These are phyloP conservation scores for Blastobasis adustella DNA, from an alignment of 2,888 invertebrate genomes.

Conservation along the genomic window DNA sequence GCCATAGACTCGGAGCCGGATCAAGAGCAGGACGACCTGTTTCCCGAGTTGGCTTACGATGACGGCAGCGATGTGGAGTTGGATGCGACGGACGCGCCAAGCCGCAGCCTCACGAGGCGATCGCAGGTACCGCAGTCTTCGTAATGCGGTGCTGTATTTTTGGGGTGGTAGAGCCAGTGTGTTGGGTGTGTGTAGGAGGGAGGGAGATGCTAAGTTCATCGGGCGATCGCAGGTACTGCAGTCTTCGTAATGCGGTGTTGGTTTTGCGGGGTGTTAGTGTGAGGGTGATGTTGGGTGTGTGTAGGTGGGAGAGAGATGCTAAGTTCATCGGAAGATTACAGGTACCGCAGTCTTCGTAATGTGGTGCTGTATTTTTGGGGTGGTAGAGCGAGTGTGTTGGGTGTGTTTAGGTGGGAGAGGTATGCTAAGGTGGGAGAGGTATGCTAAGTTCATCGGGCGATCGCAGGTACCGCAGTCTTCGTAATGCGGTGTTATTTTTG, in stretches of 20 bases:
- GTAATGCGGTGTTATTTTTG: too few species aligned
- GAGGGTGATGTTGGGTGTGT: too few species aligned
- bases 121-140: slow-evolving; percentile 51
- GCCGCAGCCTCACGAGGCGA: slow-evolving; percentile 55
- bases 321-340: slow-evolving; percentile 54
- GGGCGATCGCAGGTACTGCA: not conserved
- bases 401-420: not conserved
- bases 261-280: too few species aligned
- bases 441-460: too few species aligned
- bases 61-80: slow-evolving; percentile 54
- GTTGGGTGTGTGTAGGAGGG: not conserved
- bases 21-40: slow-evolving; percentile 45
- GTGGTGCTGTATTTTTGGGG: not conserved
- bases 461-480: too few species aligned
- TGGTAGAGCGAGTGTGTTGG: not conserved
- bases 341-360: slow-evolving; percentile 39
- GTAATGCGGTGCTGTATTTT: slow-evolving; percentile 11
- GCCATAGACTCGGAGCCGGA: slow-evolving; percentile 30
- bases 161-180: not conserved
- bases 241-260: too few species aligned
- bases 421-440: too few species aligned
- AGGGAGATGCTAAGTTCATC: not conserved
- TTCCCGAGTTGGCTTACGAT: slow-evolving; percentile 66
- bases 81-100: slow-evolving; percentile 37
- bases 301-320: too few species aligned